phyloP scores from a whole-genome alignment of 2,113 vertebrate genomes.

The Chinchilla lanigera region DNA sequence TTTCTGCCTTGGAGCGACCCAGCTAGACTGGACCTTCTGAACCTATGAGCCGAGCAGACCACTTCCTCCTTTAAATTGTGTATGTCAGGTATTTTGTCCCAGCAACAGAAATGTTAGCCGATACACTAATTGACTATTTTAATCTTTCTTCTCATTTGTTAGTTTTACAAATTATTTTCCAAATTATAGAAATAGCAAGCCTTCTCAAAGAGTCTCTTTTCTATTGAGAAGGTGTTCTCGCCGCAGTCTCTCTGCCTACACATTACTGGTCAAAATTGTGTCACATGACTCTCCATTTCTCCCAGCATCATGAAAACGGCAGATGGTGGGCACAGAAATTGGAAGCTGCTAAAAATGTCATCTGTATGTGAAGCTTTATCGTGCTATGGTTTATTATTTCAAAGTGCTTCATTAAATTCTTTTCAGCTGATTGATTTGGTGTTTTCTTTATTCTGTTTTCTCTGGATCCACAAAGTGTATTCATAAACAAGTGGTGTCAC shows the following conservation, averaged over 20 bases:
- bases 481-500: not conserved
- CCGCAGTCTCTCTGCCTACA: not conserved
- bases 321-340: not conserved
- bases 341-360: not conserved
- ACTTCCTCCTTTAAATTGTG: not conserved
- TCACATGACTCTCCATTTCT: not conserved
- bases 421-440: not conserved
- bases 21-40: not conserved
- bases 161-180: slow-evolving; percentile 2
- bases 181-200: not conserved
- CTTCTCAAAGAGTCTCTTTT: not conserved
- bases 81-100: too few relatives aligned
- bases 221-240: not conserved
- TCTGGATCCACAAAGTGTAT: not conserved
- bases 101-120: too few relatives aligned
- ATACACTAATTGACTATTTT: not conserved
- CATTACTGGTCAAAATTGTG: not conserved
- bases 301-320: not conserved
- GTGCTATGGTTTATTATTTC: slow-evolving; percentile 21
- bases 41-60: not conserved
- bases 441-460: slow-evolving; percentile 41
- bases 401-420: not conserved
- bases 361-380: not conserved
- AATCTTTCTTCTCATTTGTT: slow-evolving; percentile 6
- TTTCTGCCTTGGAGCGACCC: too few relatives aligned